Base-by-base conservation (phyloP, 2,797 vertebrate species). In the Siniperca scherzeri region DNA sequence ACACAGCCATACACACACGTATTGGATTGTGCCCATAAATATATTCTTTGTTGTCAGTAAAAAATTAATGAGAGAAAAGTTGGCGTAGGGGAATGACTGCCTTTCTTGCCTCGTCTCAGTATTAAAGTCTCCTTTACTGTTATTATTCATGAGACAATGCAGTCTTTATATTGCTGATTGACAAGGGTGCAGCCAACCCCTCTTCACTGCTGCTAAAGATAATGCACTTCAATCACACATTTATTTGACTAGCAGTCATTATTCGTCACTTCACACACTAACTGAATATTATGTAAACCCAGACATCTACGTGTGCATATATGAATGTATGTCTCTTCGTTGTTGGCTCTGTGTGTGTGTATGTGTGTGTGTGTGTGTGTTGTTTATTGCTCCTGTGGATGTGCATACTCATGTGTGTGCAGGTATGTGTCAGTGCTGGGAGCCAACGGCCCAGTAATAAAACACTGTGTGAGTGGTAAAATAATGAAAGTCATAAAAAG, bases 401-500 rank as follows among this genome's bases (percentile, higher is more conserved):
- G 65, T 73, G 69, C 30, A 55, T 36, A 40, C 11, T 1, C 1
- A 22, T 72, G 48, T 14, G 46, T 57, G 38, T 42, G 69, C 69
- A 85, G 59, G 80, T 80, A 66, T 84, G 70, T 87, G 65, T 87
- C 77, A 73, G 52, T 33, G 74, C 82, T 70, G 52, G 78, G 73
- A 86, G 87, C 80, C 80, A 75, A 48, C 36, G 4, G 77, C 70
- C 66, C 67, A 56, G 89, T 82, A 86, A 91, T 93, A 93, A 93
- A 90, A 87, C 78, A 81, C 74, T 5, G n/a, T 82, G 78, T 73
- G 76, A 87, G 80, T 84, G 84, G 86, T 94, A 86, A 92, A 94
- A 94, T 93, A 94, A 94, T 94, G 90, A 93, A 94, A 93, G 90
- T 88, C 90, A 93, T 93, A 90, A 94, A 94, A 95, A 92, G 85